Evolutionary conservation across 2,888 invertebrate species (phyloP).

Genomic region (Pseudococcus viburni): DNA sequence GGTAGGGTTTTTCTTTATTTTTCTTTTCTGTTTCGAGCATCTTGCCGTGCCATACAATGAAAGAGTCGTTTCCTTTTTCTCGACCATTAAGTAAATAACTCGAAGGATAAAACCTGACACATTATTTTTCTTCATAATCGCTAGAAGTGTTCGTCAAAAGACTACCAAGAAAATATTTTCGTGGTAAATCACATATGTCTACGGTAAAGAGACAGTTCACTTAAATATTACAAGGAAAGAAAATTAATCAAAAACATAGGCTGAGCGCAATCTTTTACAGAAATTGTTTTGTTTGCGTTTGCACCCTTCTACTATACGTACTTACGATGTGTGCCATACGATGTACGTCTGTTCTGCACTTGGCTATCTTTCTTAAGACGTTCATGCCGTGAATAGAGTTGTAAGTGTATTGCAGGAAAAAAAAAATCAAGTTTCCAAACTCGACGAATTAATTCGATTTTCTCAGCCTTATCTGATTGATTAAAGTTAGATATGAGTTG

Average conservation of each 20-base stretch:
- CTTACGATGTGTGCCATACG: no score
- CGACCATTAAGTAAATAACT: slow-evolving; percentile 66
- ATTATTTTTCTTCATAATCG: slow-evolving; percentile 66
- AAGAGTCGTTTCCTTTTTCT: slow-evolving; percentile 65
- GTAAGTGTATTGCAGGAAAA: background rate
- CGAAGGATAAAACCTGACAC: slow-evolving; percentile 66
- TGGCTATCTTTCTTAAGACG: no score
- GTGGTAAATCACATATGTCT: slow-evolving; percentile 66
- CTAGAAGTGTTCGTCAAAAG: slow-evolving; percentile 59
- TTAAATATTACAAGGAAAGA: slow-evolving; percentile 60
- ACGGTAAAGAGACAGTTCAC: slow-evolving; percentile 65
- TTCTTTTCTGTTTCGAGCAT: slow-evolving; percentile 53
- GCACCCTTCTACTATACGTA: no score
- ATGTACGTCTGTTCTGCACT: no score
- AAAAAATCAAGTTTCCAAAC: slow-evolving; percentile 5
- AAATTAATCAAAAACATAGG: slow-evolving; percentile 64
- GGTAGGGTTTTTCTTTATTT: slow-evolving; percentile 48
- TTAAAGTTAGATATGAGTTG: background rate
- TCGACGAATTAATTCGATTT: slow-evolving; percentile 34
- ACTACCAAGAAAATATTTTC: slow-evolving; percentile 63
- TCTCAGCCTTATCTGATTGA: background rate
- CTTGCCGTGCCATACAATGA: slow-evolving; percentile 60
- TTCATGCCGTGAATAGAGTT: background rate
- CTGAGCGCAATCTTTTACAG: slow-evolving; percentile 55
- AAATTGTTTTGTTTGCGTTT: slow-evolving; percentile 38